phyloP scores from a whole-genome alignment of 2,797 vertebrate species.

The Cuniculus paca region DNA sequence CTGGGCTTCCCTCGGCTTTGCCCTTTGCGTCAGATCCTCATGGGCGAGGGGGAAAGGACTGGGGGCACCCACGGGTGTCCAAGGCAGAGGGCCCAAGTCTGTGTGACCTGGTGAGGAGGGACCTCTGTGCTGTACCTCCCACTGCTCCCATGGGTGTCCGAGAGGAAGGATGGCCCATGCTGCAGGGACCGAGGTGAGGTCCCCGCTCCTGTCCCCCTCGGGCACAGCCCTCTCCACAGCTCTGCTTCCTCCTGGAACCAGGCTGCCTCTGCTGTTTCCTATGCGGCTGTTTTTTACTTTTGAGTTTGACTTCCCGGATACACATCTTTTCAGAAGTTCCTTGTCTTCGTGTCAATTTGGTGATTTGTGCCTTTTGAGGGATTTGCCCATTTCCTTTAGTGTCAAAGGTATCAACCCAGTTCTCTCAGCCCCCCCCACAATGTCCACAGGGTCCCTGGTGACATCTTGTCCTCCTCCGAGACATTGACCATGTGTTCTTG shows the following conservation, averaged over 20 bases:
- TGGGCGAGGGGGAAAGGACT: neutral
- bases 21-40: neutral
- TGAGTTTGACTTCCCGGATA: neutral
- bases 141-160: neutral
- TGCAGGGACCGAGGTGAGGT: neutral
- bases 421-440: neutral
- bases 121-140: neutral
- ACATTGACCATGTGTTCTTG: neutral
- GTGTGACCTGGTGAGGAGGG: neutral
- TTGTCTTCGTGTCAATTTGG: neutral
- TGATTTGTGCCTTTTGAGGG: neutral
- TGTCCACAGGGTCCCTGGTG: neutral
- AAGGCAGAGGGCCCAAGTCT: neutral
- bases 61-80: neutral
- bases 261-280: neutral
- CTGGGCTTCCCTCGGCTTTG: neutral
- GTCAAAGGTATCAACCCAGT: neutral
- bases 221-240: neutral
- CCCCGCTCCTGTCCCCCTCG: no score
- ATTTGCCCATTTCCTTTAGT: neutral
- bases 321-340: neutral
- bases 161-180: neutral
- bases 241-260: neutral
- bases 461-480: neutral
- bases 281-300: neutral